phyloP scores from a whole-genome alignment of 2,113 vertebrate genomes.

The Lonchura striata region DNA sequence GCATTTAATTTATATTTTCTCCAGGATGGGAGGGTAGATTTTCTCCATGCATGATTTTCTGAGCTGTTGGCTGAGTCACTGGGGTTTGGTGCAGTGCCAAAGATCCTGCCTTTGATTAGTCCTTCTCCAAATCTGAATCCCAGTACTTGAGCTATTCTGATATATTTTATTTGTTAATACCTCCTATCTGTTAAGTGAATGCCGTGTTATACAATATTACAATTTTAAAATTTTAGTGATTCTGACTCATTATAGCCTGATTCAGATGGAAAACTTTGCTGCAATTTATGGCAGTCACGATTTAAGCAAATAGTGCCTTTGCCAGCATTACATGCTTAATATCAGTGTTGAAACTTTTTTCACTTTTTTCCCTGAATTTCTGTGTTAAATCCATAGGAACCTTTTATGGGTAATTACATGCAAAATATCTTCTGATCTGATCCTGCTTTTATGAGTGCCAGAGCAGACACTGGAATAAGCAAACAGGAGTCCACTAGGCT shows the following conservation, averaged over 20 bases:
- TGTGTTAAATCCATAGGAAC: background rate
- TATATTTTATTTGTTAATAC: background rate
- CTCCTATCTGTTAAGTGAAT: background rate
- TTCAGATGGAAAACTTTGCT: background rate
- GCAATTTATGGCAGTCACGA: background rate
- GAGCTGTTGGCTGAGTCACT: constrained; percentile 16
- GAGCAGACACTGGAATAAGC: background rate
- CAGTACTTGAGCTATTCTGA: background rate
- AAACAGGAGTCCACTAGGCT: background rate
- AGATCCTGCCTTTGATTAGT: background rate
- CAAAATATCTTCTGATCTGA: background rate
- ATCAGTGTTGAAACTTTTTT: background rate
- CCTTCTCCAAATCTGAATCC: background rate
- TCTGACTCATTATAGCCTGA: background rate
- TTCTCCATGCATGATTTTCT: background rate
- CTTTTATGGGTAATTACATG: background rate
- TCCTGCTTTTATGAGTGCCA: background rate
- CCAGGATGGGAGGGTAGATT: background rate
- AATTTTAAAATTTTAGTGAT: background rate
- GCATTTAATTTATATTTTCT: background rate
- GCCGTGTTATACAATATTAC: background rate
- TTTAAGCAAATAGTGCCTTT: background rate
- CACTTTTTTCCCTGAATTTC: background rate
- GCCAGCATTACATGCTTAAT: background rate
- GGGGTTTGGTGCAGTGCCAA: background rate